These are phyloP conservation scores for Xenopus petersii DNA, from an alignment of 2,797 vertebrate species.

Conservation along the genomic window DNA sequence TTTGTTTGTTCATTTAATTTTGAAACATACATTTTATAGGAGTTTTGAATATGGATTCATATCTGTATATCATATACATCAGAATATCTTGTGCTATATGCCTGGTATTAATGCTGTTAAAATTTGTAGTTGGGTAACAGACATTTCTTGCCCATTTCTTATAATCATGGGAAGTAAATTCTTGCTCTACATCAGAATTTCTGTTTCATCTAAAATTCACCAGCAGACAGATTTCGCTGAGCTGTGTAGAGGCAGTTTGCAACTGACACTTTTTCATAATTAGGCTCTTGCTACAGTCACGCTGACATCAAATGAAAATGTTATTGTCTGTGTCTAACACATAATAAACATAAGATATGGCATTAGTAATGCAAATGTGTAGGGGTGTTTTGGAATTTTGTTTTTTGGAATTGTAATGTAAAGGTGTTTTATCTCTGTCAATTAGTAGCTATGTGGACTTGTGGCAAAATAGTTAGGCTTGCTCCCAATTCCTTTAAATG, in stretches of 20 bases:
- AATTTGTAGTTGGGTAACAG: not conserved
- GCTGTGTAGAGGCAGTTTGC: conserved; percentile 11
- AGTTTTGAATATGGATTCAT: too few species aligned
- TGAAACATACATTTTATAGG: too few species aligned
- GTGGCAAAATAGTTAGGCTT: too few species aligned
- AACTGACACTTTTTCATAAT: conserved; percentile 10
- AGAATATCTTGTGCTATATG: not conserved
- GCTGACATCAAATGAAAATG: conserved; percentile 4
- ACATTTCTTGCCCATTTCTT: conserved; percentile 3
- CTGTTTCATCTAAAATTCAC: conserved; percentile 26
- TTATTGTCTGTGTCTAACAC: conserved; percentile 13
- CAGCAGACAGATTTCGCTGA: not conserved
- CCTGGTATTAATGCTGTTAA: not conserved
- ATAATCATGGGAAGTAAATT: conserved; percentile 28
- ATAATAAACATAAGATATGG: too few species aligned
- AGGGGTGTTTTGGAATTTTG: too few species aligned
- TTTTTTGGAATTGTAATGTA: too few species aligned
- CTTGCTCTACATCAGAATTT: conserved; percentile 29
- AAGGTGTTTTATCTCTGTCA: too few species aligned
- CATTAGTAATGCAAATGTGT: too few species aligned
- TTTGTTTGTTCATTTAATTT: too few species aligned
- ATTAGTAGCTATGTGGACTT: too few species aligned
- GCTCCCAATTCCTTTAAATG: too few species aligned
- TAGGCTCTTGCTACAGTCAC: conserved; percentile 12
- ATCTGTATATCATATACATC: not conserved